Base-by-base conservation (phyloP, 53 echinoderm and acorn worm genomes). In the Holothuria leucospilota region DNA sequence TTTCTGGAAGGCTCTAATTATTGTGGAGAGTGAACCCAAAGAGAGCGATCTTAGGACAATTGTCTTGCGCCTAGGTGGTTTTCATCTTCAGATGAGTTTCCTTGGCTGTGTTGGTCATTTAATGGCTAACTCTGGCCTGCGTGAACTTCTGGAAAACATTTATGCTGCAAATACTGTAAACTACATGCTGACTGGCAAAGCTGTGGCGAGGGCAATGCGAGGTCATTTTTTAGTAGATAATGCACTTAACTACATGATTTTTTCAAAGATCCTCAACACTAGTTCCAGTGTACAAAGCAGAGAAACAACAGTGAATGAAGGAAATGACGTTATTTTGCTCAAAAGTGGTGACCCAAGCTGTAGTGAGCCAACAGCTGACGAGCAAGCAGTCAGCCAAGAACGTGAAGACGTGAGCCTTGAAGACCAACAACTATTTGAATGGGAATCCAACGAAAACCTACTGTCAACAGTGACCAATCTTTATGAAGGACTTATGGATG, bases 81-180 rank as follows among this genome's bases (percentile, higher is more conserved):
- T 92, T 28, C 92, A 92, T 42, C 84, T 78, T 1, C 68, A 84
- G 21, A 88, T 91, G 88, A 88, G 88, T 78, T 91, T 91, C 61
- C 85, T 88, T 29, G 92, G 88, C 10, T 24, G 39, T 27, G 88
- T 91, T 62, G 85, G 85, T n/a, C 49, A 84, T 39, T 34, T 88
- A n/a, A 88, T 91, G 91, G 68, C 70, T 58, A 59, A 65, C 8
- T 53, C 68, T 21, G 79, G 90, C 28, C 65, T 89, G 46, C 83
- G 64, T 21, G 84, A 84, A 71, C 51, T 71, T 34, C 74, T 89
- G 61, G 84, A 89, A 41, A 52, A 49, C 49, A 84, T 85, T 59
- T 85, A 89, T 85, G 84, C 84, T 25, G 39, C 42, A 71, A 85
- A 89, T 34, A 68, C 90, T 7, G 90, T 87, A 7, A 67, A 40